These are phyloP conservation scores for Apomyelois bistriatella DNA, from an alignment of 2,888 invertebrate genomes.

Conservation along the genomic window DNA sequence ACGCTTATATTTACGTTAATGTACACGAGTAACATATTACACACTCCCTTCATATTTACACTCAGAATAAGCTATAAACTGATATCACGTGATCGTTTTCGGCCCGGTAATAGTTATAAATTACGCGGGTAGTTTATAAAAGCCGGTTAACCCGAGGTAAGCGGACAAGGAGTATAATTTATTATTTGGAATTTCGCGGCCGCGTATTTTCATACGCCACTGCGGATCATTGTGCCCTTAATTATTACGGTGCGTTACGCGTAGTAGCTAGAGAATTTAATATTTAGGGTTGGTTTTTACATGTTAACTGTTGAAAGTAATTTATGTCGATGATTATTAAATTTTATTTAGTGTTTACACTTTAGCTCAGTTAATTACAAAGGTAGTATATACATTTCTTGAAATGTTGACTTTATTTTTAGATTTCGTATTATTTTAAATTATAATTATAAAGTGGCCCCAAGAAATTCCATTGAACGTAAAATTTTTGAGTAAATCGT, in stretches of 20 bases:
- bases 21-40: conserved; percentile 50
- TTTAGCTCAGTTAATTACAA: too few relatives aligned
- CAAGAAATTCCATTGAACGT: too few relatives aligned
- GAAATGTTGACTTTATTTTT: too few relatives aligned
- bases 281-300: neutral
- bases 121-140: conserved; percentile 78
- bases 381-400: too few relatives aligned
- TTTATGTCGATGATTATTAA: too few relatives aligned
- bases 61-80: conserved; percentile 29
- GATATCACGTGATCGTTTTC: conserved; percentile 63
- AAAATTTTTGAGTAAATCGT: too few relatives aligned
- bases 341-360: too few relatives aligned
- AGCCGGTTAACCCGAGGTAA: conserved; percentile 71
- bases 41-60: conserved; percentile 71
- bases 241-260: conserved; percentile 17
- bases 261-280: neutral
- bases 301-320: neutral
- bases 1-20: conserved; percentile 41
- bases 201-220: conserved; percentile 67
- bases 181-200: conserved; percentile 66
- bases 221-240: conserved; percentile 48
- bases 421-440: too few relatives aligned
- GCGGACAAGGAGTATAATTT: conserved; percentile 78
- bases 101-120: conserved; percentile 80
- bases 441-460: too few relatives aligned